A percentile compares a stretch with the other conserved stretches of the same genome.
Conservation (phyloP, 2,888 invertebrate genomes). For the Cyclophora albipunctata region DNA sequence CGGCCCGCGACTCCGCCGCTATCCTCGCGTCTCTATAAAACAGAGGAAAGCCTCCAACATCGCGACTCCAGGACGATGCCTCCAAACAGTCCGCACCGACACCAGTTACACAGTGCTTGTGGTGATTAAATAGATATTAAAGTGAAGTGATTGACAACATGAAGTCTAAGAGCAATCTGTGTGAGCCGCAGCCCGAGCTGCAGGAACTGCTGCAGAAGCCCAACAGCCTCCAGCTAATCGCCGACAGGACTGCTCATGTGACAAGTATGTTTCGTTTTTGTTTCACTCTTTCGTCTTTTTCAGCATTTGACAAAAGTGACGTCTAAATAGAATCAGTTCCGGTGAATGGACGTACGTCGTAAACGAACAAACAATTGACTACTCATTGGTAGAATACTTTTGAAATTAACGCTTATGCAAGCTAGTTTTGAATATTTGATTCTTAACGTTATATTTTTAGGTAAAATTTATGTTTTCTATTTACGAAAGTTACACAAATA, state of each 20-base stretch:
- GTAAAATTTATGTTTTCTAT: no score
- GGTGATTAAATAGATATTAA: constrained; percentile 22
- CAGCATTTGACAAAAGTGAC: constrained; percentile 30
- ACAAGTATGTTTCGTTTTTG: constrained; percentile 52
- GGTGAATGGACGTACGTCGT: constrained; percentile 42
- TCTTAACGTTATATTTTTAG: no score
- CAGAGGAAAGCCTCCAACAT: constrained; percentile 35
- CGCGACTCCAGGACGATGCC: constrained; percentile 45
- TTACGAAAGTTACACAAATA: no score
- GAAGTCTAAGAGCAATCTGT: constrained; percentile 44
- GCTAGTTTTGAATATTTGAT: no score
- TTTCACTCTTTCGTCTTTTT: constrained; percentile 27
- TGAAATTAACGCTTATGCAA: no score
- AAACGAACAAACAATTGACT: constrained; percentile 37
- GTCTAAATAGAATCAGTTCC: constrained; percentile 53
- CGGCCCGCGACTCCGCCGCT: constrained; percentile 53
- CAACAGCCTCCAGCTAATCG: constrained; percentile 34
- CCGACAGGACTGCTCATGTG: constrained; percentile 39
- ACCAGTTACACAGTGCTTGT: constrained; percentile 9
- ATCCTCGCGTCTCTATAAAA: constrained; percentile 49
- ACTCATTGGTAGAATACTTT: constrained; percentile 14
- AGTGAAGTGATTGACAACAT: constrained; percentile 42
- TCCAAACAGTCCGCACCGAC: constrained; percentile 15
- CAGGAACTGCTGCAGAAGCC: constrained; percentile 62
- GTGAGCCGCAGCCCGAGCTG: constrained; percentile 49